phyloP scores from a whole-genome alignment of 92 coral and sea anemone genomes.

The Epizoanthus stellaris region DNA sequence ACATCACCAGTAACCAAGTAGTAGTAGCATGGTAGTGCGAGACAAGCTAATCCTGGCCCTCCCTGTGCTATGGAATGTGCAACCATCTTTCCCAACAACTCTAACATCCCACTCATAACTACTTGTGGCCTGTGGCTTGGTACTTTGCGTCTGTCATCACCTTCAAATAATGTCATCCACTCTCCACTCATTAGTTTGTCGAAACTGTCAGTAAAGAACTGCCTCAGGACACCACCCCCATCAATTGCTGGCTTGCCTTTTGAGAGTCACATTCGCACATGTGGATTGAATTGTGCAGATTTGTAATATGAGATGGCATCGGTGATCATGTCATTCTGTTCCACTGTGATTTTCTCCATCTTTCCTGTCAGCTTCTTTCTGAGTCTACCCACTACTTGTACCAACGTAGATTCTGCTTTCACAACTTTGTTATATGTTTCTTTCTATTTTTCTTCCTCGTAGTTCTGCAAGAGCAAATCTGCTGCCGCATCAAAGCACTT shows the following conservation, averaged over 20 bases:
- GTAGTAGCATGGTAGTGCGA: conserved; percentile 58
- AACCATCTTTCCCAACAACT: conserved; percentile 61
- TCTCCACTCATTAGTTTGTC: conserved; percentile 48
- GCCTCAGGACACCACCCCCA: conserved; percentile 73
- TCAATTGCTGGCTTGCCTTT: conserved; percentile 77
- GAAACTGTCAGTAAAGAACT: conserved; percentile 67
- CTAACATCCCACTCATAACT: conserved; percentile 60
- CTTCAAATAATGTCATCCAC: conserved; percentile 48
- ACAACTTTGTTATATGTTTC: not conserved
- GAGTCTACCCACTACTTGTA: conserved; percentile 16
- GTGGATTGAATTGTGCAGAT: conserved; percentile 45
- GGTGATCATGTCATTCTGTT: conserved; percentile 43
- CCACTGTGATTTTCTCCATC: conserved; percentile 38
- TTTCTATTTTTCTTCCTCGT: conserved; percentile 7
- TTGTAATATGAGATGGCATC: conserved; percentile 57
- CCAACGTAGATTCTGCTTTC: conserved; percentile 13
- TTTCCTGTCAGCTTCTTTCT: conserved; percentile 46
- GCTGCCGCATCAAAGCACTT: conserved; percentile 57
- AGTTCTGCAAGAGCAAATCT: conserved; percentile 50
- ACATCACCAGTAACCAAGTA: conserved; percentile 79
- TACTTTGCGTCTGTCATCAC: conserved; percentile 42
- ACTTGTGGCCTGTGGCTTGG: conserved; percentile 63
- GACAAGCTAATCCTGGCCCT: conserved; percentile 67
- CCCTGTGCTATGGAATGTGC: conserved; percentile 72
- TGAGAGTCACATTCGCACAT: too few relatives aligned